Base-by-base conservation (phyloP, 2,888 invertebrate species). In the Cephus rjabovi region DNA sequence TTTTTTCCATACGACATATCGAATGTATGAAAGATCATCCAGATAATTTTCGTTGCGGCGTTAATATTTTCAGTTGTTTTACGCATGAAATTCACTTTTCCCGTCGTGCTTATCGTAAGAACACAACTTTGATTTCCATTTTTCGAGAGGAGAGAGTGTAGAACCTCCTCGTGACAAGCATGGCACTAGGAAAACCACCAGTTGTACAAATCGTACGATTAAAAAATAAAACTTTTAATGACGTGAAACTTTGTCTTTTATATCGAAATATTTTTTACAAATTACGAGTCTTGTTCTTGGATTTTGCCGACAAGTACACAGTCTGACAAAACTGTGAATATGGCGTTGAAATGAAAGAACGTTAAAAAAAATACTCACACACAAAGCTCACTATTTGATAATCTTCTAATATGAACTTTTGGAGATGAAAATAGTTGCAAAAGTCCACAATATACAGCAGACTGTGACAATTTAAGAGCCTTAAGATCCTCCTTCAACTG, bases 401-500 rank as follows among this genome's bases (percentile, higher is more conserved):
- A 23, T 23, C 9, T 23, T 56, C 23, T 56, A 56, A 56, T 23
- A 23, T 6, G 23, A 56, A 87, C 83, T 6, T 12, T 71, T 1
- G 87, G 79, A 12, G 75, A 75, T 12, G 74, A 80, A 3, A 76
- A 68, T n/a, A 87, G 35, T 30, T 87, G 87, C 1, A 82, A 31
- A 69, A 87, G 71, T 1, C 83, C 86, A 1, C 23, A 56, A 23
- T 77, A 80, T 23, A 83, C 80, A 23, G 78, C 76, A 0, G 33
- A 73, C 3, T 34, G 69, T 1, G 84, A 78, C 11, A 86, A 69
- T 3, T 83, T 83, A 11, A 80, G 76, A 12, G 74, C 68, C 40
- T 81, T 75, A n/a, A 87, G 79, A 11, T 81, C 74, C 12, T 35
- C 40, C 75, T 81, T 86, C 73, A 87, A 31, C 87, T 87, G 80